Evolutionary conservation across 2,888 invertebrate genomes (phyloP).

Genomic region (Shargacucullia verbasci): DNA sequence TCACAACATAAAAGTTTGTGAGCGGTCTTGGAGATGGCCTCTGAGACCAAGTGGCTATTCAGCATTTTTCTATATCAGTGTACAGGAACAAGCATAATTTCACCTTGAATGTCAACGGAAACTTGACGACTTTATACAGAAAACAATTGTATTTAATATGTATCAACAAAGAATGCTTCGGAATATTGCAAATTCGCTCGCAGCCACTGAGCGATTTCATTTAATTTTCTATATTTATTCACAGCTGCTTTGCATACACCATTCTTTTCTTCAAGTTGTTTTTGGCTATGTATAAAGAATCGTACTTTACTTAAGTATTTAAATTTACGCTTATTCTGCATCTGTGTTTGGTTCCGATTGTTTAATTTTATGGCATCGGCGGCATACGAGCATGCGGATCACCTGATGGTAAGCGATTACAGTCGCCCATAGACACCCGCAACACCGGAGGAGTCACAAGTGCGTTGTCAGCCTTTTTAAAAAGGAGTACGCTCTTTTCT

Average conservation of each 20-base stretch:
- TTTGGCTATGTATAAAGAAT: conserved; percentile 16
- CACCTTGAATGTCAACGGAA: conserved; percentile 11
- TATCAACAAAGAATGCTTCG: neutral
- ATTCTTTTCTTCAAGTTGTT: conserved; percentile 1
- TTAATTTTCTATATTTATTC: neutral
- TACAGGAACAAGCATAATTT: conserved; percentile 49
- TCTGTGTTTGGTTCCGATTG: too few relatives aligned
- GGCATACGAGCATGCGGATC: too few relatives aligned
- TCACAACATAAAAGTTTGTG: conserved; percentile 83
- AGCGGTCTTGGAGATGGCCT: conserved; percentile 70
- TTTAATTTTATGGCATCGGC: too few relatives aligned
- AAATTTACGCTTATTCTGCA: neutral
- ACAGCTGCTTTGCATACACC: conserved; percentile 2
- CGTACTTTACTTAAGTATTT: conserved; percentile 4
- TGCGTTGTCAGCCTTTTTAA: too few relatives aligned
- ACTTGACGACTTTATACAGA: conserved; percentile 1
- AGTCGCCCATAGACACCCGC: too few relatives aligned
- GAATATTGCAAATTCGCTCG: neutral
- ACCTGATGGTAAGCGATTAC: too few relatives aligned
- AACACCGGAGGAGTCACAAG: too few relatives aligned
- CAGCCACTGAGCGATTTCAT: neutral
- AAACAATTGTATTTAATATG: neutral
- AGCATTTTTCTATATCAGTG: conserved; percentile 74
- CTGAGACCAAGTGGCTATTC: conserved; percentile 72
- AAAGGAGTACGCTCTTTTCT: too few relatives aligned